Percentiles rank a stretch among this genome's conserved stretches.
Conservation (phyloP, 2,113 vertebrate species). For the Butastur rufipennis region DNA sequence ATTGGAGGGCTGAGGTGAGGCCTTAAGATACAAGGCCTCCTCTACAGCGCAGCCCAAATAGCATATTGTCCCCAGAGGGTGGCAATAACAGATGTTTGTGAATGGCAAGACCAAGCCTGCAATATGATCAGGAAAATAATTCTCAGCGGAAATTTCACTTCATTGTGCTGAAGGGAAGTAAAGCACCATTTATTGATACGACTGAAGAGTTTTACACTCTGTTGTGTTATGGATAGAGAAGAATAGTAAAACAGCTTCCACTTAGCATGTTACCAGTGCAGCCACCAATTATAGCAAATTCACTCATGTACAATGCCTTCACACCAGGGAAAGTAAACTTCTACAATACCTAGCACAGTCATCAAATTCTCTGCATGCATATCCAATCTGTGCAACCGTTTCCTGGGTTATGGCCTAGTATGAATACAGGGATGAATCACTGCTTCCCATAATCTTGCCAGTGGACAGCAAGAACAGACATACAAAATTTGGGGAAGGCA, state of each 20-base stretch:
- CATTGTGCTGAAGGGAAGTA: constrained; percentile 39
- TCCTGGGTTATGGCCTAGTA: neutral
- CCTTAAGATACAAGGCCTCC: neutral
- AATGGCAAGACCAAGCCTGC: constrained; percentile 28
- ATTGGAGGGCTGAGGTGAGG: neutral
- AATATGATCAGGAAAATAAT: constrained; percentile 15
- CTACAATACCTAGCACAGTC: neutral
- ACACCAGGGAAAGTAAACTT: neutral
- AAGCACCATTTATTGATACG: constrained; percentile 48
- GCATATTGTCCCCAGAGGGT: neutral
- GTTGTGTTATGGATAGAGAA: constrained; percentile 37
- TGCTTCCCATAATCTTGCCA: neutral
- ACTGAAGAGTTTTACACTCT: constrained; percentile 39
- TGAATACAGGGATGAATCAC: neutral
- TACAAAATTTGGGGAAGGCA: constrained; percentile 15
- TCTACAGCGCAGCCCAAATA: neutral
- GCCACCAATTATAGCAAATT: constrained; percentile 24
- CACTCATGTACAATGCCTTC: constrained; percentile 11
- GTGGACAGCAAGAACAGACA: neutral
- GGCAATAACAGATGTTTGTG: neutral
- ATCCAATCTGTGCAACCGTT: neutral
- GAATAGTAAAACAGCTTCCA: constrained; percentile 49
- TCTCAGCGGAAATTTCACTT: constrained; percentile 40
- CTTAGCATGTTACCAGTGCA: constrained; percentile 9
- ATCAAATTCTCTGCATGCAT: neutral